Evolutionary conservation across 2,888 invertebrate species (phyloP).

Genomic region (Arctia plantaginis): DNA sequence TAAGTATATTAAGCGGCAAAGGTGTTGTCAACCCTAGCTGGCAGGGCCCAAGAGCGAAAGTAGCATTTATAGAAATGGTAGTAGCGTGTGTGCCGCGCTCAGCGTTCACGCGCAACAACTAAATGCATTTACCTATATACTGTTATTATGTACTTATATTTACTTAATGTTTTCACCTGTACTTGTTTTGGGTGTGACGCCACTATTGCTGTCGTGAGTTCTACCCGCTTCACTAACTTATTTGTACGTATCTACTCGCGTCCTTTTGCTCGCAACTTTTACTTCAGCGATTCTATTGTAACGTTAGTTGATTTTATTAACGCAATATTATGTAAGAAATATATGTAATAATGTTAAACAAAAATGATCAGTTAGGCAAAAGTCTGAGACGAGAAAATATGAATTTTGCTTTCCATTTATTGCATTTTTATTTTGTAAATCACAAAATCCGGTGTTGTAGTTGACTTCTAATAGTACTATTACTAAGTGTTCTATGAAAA

Average conservation of each 20-base stretch:
- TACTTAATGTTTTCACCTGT: constrained; percentile 39
- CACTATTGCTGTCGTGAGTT: not conserved
- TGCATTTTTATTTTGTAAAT: constrained; percentile 42
- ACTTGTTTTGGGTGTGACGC: constrained; percentile 27
- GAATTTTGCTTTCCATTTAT: constrained; percentile 77
- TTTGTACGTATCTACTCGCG: constrained; percentile 22
- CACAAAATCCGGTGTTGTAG: not conserved
- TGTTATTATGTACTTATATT: constrained; percentile 33
- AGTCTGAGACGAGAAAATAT: constrained; percentile 79
- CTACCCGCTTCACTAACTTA: constrained; percentile 28
- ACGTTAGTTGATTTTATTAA: constrained; percentile 56
- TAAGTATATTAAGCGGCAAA: not conserved
- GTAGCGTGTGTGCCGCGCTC: not conserved
- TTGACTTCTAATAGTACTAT: not conserved
- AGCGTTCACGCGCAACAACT: constrained; percentile 42
- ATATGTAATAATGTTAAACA: constrained; percentile 66
- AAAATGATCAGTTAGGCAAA: constrained; percentile 77
- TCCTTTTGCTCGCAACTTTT: constrained; percentile 31
- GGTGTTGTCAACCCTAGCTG: not conserved
- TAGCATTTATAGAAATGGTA: not conserved
- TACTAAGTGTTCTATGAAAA: not conserved
- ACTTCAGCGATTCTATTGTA: constrained; percentile 46
- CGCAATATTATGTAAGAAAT: constrained; percentile 63
- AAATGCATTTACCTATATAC: constrained; percentile 46
- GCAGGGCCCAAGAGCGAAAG: not conserved